Conservation (phyloP, 2,113 vertebrate species). For the Pelvicachromis taeniatus region DNA sequence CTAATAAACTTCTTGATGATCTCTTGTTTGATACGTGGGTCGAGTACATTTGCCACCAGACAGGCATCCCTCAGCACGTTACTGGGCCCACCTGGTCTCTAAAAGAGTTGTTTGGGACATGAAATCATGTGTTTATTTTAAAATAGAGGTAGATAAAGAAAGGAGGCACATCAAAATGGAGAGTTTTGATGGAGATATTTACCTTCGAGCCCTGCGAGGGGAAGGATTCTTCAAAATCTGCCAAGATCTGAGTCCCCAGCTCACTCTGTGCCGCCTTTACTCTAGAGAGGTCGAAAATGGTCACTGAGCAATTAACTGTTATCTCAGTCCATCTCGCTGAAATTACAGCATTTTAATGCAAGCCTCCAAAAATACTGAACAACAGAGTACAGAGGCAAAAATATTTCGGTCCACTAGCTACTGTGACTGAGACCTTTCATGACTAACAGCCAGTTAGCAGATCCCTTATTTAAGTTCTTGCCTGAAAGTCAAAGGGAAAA, state of each 20-base stretch:
- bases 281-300: conserved; percentile 64
- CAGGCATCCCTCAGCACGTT: conserved; percentile 94
- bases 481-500: not conserved
- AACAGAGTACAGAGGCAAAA: not conserved
- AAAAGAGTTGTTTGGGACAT: not conserved
- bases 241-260: conserved; percentile 94
- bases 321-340: not conserved
- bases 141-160: not conserved
- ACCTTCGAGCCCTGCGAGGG: conserved; percentile 96
- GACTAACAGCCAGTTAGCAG: not conserved
- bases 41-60: conserved; percentile 92
- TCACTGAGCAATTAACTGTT: not conserved
- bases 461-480: not conserved
- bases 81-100: conserved; percentile 93
- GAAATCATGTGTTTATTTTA: not conserved
- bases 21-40: conserved; percentile 94
- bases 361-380: not conserved
- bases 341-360: not conserved
- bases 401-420: not conserved
- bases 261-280: conserved; percentile 95
- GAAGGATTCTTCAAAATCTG: conserved; percentile 96
- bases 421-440: not conserved
- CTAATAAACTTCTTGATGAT: conserved; percentile 99
- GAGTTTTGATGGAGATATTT: conserved; percentile 7
- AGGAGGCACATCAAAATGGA: not conserved